A percentile compares a stretch with the other conserved stretches of the same genome.
phyloP scores from a whole-genome alignment of 2,113 vertebrate genomes.

The Callionymus lyra region DNA sequence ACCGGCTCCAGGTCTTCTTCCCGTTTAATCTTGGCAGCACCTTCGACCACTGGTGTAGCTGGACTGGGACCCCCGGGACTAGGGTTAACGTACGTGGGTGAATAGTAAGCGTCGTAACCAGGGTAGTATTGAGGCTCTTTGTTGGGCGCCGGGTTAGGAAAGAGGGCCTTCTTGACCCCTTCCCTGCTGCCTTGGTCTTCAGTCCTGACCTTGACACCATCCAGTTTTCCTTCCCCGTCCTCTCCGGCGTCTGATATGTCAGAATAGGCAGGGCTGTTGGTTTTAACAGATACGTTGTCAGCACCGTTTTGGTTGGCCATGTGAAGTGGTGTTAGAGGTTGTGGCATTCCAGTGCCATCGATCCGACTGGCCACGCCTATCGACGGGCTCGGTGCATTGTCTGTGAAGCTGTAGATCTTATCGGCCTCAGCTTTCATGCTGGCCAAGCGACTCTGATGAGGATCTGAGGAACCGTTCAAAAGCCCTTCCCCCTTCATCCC shows the following conservation, averaged over 20 bases:
- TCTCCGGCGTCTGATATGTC: conserved; percentile 97
- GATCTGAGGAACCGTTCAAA: conserved; percentile 86
- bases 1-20: conserved; percentile 80
- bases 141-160: conserved; percentile 77
- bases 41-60: conserved; percentile 62
- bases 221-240: conserved; percentile 87
- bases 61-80: conserved; percentile 78
- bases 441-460: conserved; percentile 91
- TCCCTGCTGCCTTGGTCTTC: conserved; percentile 85
- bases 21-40: conserved; percentile 82
- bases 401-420: conserved; percentile 97
- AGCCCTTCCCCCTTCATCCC: conserved; percentile 80
- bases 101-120: conserved; percentile 89
- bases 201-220: conserved; percentile 77
- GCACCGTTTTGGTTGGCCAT: conserved; percentile 88
- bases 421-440: conserved; percentile 97
- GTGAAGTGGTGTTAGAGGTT: conserved; percentile 83
- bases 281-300: conserved; percentile 89
- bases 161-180: conserved; percentile 89
- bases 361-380: conserved; percentile 84
- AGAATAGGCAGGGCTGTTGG: conserved; percentile 93
- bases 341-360: conserved; percentile 75
- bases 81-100: conserved; percentile 85
- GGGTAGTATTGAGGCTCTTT: conserved; percentile 91
- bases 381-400: conserved; percentile 94